Percentiles rank a stretch among this genome's conserved stretches.
These are phyloP conservation scores for Hippocampus kuda DNA, from an alignment of 2,797 vertebrate genomes.

Conservation along the genomic window DNA sequence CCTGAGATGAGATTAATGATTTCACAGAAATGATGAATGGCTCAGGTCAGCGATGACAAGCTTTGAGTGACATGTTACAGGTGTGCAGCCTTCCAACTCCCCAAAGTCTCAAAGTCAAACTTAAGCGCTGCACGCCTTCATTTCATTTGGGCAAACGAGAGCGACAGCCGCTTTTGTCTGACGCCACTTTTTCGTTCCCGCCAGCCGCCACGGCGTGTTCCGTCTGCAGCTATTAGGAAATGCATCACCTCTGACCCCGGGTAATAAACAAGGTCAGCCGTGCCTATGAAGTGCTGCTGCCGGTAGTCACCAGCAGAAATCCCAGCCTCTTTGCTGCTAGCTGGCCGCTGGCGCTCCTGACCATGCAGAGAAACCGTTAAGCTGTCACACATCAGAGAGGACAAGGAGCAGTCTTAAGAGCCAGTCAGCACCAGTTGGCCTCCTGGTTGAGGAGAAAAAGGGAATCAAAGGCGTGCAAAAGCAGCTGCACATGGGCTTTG, in stretches of 20 bases:
- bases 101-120: constrained; percentile 37
- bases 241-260: constrained; percentile 52
- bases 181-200: constrained; percentile 37
- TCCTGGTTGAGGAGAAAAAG: constrained; percentile 56
- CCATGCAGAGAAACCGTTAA: constrained; percentile 64
- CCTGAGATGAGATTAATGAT: constrained; percentile 65
- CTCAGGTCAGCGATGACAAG: constrained; percentile 59
- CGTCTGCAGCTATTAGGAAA: constrained; percentile 53
- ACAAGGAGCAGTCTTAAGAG: constrained; percentile 58
- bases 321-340: constrained; percentile 59
- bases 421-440: constrained; percentile 56
- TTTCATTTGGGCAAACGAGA: constrained; percentile 38
- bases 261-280: constrained; percentile 66
- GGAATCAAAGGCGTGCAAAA: constrained; percentile 55
- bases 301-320: constrained; percentile 56
- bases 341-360: constrained; percentile 43
- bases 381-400: constrained; percentile 69
- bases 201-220: constrained; percentile 35
- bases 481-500: constrained; percentile 66
- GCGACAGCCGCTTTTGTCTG: constrained; percentile 49
- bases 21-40: constrained; percentile 70
- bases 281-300: constrained; percentile 53
- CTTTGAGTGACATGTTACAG: constrained; percentile 71
- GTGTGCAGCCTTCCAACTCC: constrained; percentile 49
- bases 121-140: constrained; percentile 17